Conservation (phyloP, 2,113 vertebrate genomes). For the Marmota flaviventris region DNA sequence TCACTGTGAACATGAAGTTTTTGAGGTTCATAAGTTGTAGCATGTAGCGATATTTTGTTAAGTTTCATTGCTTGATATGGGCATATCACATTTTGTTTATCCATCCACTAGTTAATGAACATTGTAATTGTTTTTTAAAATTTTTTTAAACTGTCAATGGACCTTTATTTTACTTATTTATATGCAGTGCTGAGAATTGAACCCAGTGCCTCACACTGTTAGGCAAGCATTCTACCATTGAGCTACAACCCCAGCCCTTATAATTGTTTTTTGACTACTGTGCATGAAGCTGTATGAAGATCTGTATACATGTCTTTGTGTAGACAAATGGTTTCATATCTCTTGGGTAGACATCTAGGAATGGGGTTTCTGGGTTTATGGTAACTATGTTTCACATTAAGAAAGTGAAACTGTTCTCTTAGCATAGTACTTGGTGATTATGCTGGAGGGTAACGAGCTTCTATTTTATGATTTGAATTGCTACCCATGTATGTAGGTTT, state of each 20-base stretch:
- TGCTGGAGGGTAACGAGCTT: neutral
- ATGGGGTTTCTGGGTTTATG: neutral
- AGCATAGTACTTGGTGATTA: neutral
- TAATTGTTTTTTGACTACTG: neutral
- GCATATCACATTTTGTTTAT: neutral
- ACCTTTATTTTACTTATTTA: too few species aligned
- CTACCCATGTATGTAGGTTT: neutral
- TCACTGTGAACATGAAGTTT: neutral
- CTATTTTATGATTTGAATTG: constrained; percentile 26
- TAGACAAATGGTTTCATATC: constrained; percentile 5
- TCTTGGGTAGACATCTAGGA: neutral
- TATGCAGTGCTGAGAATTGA: too few species aligned
- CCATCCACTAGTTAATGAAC: neutral
- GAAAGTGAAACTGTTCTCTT: neutral
- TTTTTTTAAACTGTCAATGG: too few species aligned
- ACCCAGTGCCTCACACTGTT: too few species aligned
- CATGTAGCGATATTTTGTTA: neutral
- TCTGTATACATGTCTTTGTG: neutral
- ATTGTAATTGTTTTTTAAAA: neutral
- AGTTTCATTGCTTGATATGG: neutral
- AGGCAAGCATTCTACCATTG: too few species aligned
- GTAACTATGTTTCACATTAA: neutral
- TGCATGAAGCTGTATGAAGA: neutral
- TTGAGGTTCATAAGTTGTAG: neutral
- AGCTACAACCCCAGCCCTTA: too few species aligned